Base-by-base conservation (phyloP, 2,888 invertebrate species). In the Aelia acuminata region DNA sequence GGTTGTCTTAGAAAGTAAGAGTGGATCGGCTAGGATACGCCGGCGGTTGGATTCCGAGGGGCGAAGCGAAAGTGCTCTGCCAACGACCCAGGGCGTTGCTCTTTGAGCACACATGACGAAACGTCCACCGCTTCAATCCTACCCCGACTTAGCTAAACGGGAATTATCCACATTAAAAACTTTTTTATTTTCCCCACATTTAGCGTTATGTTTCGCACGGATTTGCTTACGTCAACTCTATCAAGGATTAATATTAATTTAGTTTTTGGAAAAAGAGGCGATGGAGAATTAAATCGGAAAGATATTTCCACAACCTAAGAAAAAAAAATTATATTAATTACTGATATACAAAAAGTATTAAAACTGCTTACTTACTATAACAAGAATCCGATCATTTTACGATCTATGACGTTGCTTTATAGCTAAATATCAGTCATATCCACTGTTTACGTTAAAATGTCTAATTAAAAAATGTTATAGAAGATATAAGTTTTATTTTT, bases 51-150 rank as follows among this genome's bases (percentile, higher is more conserved):
- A 80, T 80, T 80, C 80, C 80, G 43, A 39, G 80, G 80, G 22
- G 43, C 22, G 80, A 10, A 13, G 80, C 80, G 80, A 80, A 80
- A 80, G 80, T 80, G 80, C 22, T n/a, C 43, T 80, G 43, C 43
- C 80, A 75, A 39, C 75, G 35, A 39, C 39, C 39, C 75, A 43
- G 80, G 80, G 5, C 80, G 43, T 80, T 80, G 80, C 80, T 80
- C 80, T n/a, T 47, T 80, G 22, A 80, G 80, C 80, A 80, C 43
- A 80, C 43, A 80, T 80, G 80, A 80, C 80, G 80, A 80, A 80
- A 80, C 43, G 80, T n/a, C 75, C 70, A 75, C 2, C 53, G 53
- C 1, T n/a, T 11, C 3, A 7, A n/a, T 18, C 31, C 31, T 0
- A 26, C 10, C 26, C 13, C 11, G 63, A n/a, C n/a, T n/a, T n/a